Evolutionary conservation across 2,888 invertebrate genomes (phyloP), one percentile per base, ranked within the genome.

Genomic region (Rhodophaea formosa): DNA sequence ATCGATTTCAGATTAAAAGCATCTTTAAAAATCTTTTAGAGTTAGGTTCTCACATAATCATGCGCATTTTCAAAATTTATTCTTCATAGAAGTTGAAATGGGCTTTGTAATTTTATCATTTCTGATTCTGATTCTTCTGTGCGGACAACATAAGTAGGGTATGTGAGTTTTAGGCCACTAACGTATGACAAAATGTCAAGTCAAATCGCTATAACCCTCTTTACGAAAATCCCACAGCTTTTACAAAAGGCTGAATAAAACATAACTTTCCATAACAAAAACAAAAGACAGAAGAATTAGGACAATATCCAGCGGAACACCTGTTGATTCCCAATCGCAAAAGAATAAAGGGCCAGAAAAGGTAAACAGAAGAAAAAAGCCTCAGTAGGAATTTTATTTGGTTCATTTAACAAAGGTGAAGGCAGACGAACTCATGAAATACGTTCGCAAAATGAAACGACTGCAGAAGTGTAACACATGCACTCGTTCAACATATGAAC

Each of bases 361-460:
- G 64, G 71, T 68, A 74, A 75, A 75, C 70, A 73, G 62, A 58
- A 56, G 63, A 72, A 71, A 71, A 71, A 66, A 67, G 64, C 64
- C 64, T 56, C 42, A 29, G 59, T 55, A 57, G 64, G 73, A 70
- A 74, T 73, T 73, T 71, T 70, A 73, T 74, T 74, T 66, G 79
- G 75, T 79, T 79, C 80, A 79, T 79, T 81, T 68, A 72, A 74
- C 74, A 79, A 73, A 77, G 72, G 71, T 75, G 62, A 65, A 67
- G 60, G 57, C 58, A 60, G 39, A 56, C 42, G 39, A 70, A 63
- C 61, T 69, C 59, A 64, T 71, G 69, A 74, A 79, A 47, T 70
- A 75, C 70, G 67, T 10, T 39, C 39, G n/a, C 39, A 39, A 39
- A 39, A 39, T 12, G 3, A 12, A n/a, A 12, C 10, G 39, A 39